Evolutionary conservation across 2,888 invertebrate genomes (phyloP), one percentile per base, ranked within the genome.

Genomic region (Polia nebulosa): DNA sequence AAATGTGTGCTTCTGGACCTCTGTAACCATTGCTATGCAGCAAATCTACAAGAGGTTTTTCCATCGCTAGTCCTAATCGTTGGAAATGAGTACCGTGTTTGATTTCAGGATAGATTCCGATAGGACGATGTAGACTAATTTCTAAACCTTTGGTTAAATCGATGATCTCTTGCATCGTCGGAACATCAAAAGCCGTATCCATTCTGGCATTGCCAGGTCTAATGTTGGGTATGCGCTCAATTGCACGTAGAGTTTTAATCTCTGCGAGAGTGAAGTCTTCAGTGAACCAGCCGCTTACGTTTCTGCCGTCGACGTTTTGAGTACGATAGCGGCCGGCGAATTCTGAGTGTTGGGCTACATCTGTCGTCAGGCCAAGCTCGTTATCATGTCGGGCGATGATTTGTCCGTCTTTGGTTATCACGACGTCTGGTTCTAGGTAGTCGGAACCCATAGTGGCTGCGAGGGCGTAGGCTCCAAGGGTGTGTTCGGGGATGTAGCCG

Each of bases 251-350:
- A 0, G 90, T 90, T 85, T 95, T 95, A 6, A 95, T 85, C 84
- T 95, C 95, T 5, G 85, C 91, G 3, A 95, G 86, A 17, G 94
- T 94, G 67, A 95, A 95, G 72, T 95, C 95, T 90, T 95, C 95
- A 3, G 91, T 91, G 73, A 95, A 95, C 95, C 95, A 95, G 11
- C 93, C 95, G 39, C 80, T 90, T 5, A 91, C 53, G 76, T 82
- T 74, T 0, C 47, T 72, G 17, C 93, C 93, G 71, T 95, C 94
- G 3, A 95, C 86, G 2, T 64, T 80, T 86, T 94, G 92, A 0
- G 90, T 94, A 67, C 90, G 87, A 60, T 86, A 88, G 39, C 94
- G 91, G n/a, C 87, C 81, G 2, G 91, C 90, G 58, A 93, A 95
- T 78, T 94, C 94, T 0, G 91, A 88, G 41, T 79, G 92, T 32